Base-by-base conservation (phyloP, 2,797 vertebrate species). In the Hoplostethus atlanticus region DNA sequence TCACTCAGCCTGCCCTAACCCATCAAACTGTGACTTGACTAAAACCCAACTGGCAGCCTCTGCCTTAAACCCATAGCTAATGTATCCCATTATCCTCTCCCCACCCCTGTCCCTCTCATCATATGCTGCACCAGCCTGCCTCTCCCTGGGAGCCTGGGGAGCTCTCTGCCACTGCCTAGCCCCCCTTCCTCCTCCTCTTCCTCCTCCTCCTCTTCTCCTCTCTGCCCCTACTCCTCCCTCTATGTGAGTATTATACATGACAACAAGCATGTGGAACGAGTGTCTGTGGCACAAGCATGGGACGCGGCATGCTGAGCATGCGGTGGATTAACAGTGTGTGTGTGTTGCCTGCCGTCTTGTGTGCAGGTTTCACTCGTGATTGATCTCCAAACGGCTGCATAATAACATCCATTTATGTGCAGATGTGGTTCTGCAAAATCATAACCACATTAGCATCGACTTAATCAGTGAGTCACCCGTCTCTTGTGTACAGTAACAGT, bases 221-320 rank as follows among this genome's bases (percentile, higher is more conserved):
- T 87, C 84, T 90, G 71, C 85, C 82, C 85, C 83, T 71, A 63
- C 57, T 87, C 66, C 65, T 88, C 76, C 80, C 72, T 84, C 74
- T 84, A 84, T 92, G 92, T 94, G 92, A 93, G 93, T 93, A 93
- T 93, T 77, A 83, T 58, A 84, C 76, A 80, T 86, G 76, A 73
- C 83, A 59, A 69, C 57, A 81, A 77, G 90, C 87, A 90, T 93
- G 91, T 74, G 36, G 70, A 76, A 80, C 57, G 64, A 2, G 60
- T 81, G 72, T 90, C 61, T 86, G 80, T 87, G 77, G 84, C 78
- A 84, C 75, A 76, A 79, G 88, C 86, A 87, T 90, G 87, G 54
- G 21, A 16, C 62, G 34, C 28, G 38, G 68, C 36, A 54, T 44
- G 64, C 34, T 58, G 66, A 63, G 85, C 85, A 83, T 90, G 90